These are phyloP conservation scores for Axis porcinus DNA, from an alignment of 2,113 vertebrate species.

Conservation along the genomic window DNA sequence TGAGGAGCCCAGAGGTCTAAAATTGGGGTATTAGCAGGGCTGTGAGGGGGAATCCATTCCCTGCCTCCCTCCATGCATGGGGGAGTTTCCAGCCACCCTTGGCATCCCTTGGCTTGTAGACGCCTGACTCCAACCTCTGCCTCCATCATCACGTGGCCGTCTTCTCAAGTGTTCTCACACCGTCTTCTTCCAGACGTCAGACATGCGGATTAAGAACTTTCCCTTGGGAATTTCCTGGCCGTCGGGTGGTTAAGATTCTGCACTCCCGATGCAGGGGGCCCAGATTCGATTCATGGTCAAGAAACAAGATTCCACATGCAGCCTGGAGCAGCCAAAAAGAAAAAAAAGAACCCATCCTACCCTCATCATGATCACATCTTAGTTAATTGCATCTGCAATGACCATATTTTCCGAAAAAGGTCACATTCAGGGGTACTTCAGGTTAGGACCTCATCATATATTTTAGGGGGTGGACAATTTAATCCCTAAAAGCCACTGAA, in stretches of 20 bases:
- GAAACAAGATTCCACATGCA: background rate
- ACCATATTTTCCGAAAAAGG: background rate
- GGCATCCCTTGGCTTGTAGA: background rate
- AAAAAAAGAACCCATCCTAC: background rate
- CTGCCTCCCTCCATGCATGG: background rate
- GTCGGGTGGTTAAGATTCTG: background rate
- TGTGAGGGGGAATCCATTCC: fast-evolving
- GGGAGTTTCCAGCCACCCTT: fast-evolving
- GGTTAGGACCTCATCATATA: too few species aligned
- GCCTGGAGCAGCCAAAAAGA: background rate
- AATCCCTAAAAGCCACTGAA: background rate
- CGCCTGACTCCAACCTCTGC: fast-evolving
- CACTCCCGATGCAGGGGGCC: background rate
- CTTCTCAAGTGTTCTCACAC: background rate
- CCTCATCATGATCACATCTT: background rate
- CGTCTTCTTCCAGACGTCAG: background rate
- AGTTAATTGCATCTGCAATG: background rate
- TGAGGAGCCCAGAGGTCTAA: background rate
- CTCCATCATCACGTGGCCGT: fast-evolving
- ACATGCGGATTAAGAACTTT: background rate
- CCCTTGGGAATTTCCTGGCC: background rate
- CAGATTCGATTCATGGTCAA: fast-evolving
- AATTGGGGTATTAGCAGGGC: fast-evolving
- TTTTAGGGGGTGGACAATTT: background rate
- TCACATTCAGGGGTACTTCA: background rate